Base-by-base conservation (phyloP, 2,888 invertebrate genomes). In the Drosophila rubida region DNA sequence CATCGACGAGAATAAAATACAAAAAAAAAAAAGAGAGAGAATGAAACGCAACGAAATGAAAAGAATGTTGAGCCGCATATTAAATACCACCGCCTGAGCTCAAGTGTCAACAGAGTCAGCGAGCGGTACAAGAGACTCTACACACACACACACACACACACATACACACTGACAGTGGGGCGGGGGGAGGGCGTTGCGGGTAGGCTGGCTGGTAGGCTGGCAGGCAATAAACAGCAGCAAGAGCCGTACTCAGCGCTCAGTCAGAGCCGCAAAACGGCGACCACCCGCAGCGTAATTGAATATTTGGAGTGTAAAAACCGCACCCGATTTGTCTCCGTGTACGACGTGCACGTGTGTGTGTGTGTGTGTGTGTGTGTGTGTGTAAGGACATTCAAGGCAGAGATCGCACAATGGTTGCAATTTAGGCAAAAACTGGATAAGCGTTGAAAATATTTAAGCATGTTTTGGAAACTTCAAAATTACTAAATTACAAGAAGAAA, bases 41-140 rank as follows among this genome's bases (percentile, higher is more conserved):
- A 63, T 35, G 30, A 42, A 63, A 72, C 62, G 61, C 63, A 60
- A 53, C 53, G 78, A 72, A 80, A 67, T 80, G 83, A 83, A 79
- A 78, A 79, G 80, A 75, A 80, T 75, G 76, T 75, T 80, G 79
- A 77, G 78, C 79, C 78, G 78, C 84, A 80, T 89, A 89, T 89
- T 87, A 89, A 89, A 89, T 89, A 79, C 89, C 89, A 88, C 89
- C 88, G 83, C 84, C 89, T 87, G 89, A 78, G 89, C 80, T 88
- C 69, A 78, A 89, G 88, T 89, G 88, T 87, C 89, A 89, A 89
- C 89, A 89, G 78, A 78, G 69, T 48, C 78, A 67, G 72, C 69
- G 46, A 65, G 67, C 62, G 66, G 61, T 58, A 27, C 57, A 13
- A 44, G 23, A 22, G 48, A 30, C 32, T 35, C 45, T 6, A 50